Percentiles rank a stretch among this genome's conserved stretches.
These are phyloP conservation scores for Notolepis coatsorum DNA, from an alignment of 2,797 vertebrate species.

Conservation along the genomic window DNA sequence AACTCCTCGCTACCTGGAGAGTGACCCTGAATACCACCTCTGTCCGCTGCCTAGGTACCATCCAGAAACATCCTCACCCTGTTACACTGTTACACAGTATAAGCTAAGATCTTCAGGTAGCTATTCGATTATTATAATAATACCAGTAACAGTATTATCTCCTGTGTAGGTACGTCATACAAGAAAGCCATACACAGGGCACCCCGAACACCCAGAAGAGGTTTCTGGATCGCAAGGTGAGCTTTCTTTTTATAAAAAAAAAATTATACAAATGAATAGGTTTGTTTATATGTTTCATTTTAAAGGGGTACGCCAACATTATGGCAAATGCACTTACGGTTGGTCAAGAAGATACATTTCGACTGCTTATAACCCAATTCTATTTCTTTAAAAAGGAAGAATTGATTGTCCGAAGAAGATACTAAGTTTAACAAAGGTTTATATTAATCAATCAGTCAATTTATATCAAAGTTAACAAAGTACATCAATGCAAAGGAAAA, in stretches of 20 bases:
- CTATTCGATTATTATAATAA: neutral
- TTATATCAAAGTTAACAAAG: too few species aligned
- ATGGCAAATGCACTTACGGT: neutral
- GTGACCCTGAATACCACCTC: conserved; percentile 85
- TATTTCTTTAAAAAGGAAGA: neutral
- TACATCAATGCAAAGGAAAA: too few species aligned
- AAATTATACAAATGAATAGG: neutral
- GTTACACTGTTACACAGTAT: neutral
- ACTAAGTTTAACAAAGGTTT: too few species aligned
- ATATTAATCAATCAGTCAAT: too few species aligned
- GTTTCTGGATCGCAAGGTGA: conserved; percentile 83
- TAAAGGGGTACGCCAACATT: neutral
- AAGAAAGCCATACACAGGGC: conserved; percentile 51
- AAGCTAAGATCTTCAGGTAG: too few species aligned
- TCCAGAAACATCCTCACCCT: neutral
- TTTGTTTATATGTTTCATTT: neutral
- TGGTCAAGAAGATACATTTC: too few species aligned
- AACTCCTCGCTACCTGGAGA: conserved; percentile 85
- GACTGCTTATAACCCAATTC: neutral
- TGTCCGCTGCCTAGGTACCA: conserved; percentile 85
- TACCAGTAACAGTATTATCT: conserved; percentile 53
- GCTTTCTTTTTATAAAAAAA: neutral
- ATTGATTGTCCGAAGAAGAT: too few species aligned
- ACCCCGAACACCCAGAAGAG: conserved; percentile 77
- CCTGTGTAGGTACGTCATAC: conserved; percentile 79